Percentiles rank a stretch among this genome's conserved stretches.
phyloP scores from a whole-genome alignment of 2,113 vertebrate genomes.

The Rousettus leschenaultii region DNA sequence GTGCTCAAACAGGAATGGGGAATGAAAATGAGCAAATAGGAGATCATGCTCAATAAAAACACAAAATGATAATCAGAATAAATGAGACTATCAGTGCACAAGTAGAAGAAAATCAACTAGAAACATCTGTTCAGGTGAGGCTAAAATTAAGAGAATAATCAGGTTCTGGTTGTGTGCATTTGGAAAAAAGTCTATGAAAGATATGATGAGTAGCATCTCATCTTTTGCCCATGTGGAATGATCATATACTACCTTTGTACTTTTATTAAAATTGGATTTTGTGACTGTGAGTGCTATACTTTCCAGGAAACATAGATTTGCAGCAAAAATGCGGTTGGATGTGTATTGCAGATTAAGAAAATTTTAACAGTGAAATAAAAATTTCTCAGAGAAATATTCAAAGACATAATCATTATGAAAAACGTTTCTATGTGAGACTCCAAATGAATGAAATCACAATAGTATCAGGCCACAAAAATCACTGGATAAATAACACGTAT shows the following conservation, averaged over 20 bases:
- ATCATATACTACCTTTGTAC: constrained; percentile 38
- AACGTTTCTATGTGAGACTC: not conserved
- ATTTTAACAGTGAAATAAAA: constrained; percentile 42
- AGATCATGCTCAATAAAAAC: constrained; percentile 76
- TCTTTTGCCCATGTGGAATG: constrained; percentile 46
- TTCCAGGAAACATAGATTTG: constrained; percentile 42
- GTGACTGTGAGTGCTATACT: not conserved
- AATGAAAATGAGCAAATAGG: constrained; percentile 72
- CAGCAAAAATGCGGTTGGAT: not conserved
- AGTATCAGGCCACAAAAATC: not conserved
- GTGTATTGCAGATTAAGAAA: constrained; percentile 19
- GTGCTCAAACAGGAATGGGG: constrained; percentile 67
- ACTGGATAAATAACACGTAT: not conserved
- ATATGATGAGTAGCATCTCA: constrained; percentile 45
- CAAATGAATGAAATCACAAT: constrained; percentile 6
- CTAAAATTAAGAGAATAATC: constrained; percentile 68
- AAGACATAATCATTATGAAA: not conserved
- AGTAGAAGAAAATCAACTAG: constrained; percentile 62
- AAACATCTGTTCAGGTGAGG: constrained; percentile 78
- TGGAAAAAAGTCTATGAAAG: constrained; percentile 62
- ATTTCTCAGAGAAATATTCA: constrained; percentile 46
- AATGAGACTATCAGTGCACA: constrained; percentile 73
- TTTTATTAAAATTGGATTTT: constrained; percentile 51
- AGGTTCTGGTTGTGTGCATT: constrained; percentile 69
- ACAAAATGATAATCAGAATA: constrained; percentile 78